Conservation (phyloP, 2,113 vertebrate species). For the Epinephelus fuscoguttatus region DNA sequence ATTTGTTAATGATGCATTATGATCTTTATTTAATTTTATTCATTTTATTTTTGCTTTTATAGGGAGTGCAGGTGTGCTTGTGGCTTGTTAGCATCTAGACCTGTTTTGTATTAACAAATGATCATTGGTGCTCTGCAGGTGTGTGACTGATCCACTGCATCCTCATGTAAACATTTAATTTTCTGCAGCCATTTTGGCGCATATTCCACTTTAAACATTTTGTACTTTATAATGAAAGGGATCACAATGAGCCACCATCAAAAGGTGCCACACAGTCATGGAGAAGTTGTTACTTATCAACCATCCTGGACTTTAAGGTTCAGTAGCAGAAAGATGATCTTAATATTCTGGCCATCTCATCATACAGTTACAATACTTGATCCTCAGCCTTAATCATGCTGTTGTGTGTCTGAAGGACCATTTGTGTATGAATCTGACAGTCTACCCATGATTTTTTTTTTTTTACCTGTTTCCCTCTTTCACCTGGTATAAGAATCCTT, state of each 20-base stretch:
- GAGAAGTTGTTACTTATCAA: not conserved
- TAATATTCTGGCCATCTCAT: not conserved
- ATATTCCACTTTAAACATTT: constrained; percentile 22
- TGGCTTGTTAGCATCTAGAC: not conserved
- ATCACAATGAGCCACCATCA: constrained; percentile 5
- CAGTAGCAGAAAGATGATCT: constrained; percentile 9
- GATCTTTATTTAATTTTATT: constrained; percentile 42
- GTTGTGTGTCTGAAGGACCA: constrained; percentile 19
- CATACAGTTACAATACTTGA: constrained; percentile 23
- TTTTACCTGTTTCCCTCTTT: not conserved
- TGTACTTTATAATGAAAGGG: constrained; percentile 49
- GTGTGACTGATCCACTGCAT: constrained; percentile 9
- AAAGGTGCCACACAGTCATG: constrained; percentile 28
- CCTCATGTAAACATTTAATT: constrained; percentile 2
- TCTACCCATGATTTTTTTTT: not conserved
- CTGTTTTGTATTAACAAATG: constrained; percentile 43
- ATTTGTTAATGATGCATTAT: constrained; percentile 41
- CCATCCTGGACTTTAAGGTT: not conserved
- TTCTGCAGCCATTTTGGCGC: constrained; percentile 13
- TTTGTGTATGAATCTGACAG: constrained; percentile 6
- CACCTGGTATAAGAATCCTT: constrained; percentile 13
- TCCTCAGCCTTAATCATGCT: constrained; percentile 63
- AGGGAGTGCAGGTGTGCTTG: not conserved
- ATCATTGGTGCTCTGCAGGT: constrained; percentile 42
- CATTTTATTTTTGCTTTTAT: constrained; percentile 18